phyloP scores from a whole-genome alignment of 2,113 vertebrate species.

The Ploceus nigricollis region DNA sequence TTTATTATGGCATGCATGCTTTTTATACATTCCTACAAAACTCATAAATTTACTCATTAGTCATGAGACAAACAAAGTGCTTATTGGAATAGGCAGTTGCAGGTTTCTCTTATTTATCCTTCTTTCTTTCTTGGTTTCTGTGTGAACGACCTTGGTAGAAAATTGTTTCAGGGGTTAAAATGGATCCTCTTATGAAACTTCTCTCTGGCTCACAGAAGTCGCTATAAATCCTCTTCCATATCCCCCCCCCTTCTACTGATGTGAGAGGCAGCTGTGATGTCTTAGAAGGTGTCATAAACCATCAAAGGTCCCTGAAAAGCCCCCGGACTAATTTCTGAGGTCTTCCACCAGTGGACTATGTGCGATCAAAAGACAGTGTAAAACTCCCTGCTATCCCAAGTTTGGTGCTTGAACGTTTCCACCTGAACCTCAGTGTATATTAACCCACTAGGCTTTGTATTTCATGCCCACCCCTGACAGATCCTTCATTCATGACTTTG shows the following conservation, averaged over 20 bases:
- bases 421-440: not conserved
- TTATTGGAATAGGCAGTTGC: not conserved
- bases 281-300: not conserved
- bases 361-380: not conserved
- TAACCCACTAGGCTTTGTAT: not conserved
- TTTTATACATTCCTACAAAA: not conserved
- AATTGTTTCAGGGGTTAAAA: not conserved
- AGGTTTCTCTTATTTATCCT: not conserved
- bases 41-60: not conserved
- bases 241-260: fast-evolving
- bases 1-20: not conserved
- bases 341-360: not conserved
- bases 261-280: not conserved
- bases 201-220: not conserved
- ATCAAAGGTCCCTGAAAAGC: not conserved
- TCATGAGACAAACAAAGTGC: not conserved
- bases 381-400: not conserved
- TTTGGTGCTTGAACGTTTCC: not conserved
- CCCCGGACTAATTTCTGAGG: not conserved
- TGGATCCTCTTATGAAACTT: not conserved
- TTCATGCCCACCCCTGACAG: not conserved
- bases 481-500: fast-evolving
- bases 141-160: not conserved
- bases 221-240: not conserved
- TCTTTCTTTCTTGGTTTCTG: not conserved